These are phyloP conservation scores for Paguma larvata DNA, from an alignment of 2,797 vertebrate genomes.

Conservation along the genomic window DNA sequence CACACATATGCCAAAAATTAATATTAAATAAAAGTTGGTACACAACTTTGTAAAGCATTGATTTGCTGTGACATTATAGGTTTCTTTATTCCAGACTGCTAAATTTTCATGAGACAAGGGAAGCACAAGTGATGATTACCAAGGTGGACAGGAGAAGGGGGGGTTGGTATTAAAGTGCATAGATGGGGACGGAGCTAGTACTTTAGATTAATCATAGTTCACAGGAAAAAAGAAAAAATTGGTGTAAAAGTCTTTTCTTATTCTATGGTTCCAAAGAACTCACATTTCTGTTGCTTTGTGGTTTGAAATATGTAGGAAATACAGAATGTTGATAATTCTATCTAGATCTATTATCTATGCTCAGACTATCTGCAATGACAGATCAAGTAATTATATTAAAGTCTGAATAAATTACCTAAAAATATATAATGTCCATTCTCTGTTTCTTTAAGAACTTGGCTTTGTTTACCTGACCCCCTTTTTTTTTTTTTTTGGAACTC, in stretches of 20 bases:
- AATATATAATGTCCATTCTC: not conserved
- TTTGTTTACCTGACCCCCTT: not conserved
- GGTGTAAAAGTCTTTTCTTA: not conserved
- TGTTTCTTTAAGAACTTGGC: not conserved
- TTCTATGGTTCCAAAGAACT: not conserved
- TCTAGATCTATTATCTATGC: not conserved
- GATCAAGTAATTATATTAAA: not conserved
- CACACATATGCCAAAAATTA: not conserved
- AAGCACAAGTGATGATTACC: not conserved
- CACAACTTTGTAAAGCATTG: not conserved
- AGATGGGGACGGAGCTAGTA: not conserved
- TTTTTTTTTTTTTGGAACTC: not conserved
- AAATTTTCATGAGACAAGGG: not conserved
- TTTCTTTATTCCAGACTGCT: not conserved
- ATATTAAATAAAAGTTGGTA: conserved; percentile 8
- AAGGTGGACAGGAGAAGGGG: not conserved
- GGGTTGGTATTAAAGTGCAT: not conserved
- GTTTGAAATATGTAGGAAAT: not conserved
- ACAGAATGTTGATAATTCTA: not conserved
- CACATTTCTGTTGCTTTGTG: not conserved
- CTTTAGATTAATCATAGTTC: not conserved
- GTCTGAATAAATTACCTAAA: not conserved
- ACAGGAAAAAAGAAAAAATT: conserved; percentile 2
- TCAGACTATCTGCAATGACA: not conserved
- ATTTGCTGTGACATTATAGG: not conserved